phyloP scores from a whole-genome alignment of 2,888 invertebrate species.

The Hirtodrosophila histrioides region DNA sequence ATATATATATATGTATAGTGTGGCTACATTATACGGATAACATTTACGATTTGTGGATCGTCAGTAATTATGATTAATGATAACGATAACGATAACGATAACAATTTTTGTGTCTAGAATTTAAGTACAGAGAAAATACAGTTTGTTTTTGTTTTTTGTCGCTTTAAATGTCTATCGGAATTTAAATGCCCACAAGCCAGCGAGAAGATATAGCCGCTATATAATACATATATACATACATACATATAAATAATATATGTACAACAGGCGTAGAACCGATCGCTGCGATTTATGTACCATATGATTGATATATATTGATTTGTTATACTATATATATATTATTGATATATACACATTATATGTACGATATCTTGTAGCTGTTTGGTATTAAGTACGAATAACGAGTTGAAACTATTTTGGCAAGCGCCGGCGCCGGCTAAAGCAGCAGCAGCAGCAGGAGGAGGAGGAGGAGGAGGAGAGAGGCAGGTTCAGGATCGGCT shows the following conservation, averaged over 20 bases:
- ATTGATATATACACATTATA: slow-evolving; percentile 37
- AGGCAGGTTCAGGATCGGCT: slow-evolving; percentile 6
- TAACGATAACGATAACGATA: slow-evolving; percentile 53
- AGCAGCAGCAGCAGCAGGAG: slow-evolving; percentile 45
- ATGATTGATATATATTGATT: too few relatives aligned
- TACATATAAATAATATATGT: slow-evolving; percentile 37
- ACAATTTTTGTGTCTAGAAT: slow-evolving; percentile 49
- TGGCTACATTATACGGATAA: slow-evolving; percentile 41
- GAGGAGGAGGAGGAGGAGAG: not conserved
- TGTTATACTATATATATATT: slow-evolving; percentile 15
- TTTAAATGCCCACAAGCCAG: slow-evolving; percentile 53
- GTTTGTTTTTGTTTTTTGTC: slow-evolving; percentile 27
- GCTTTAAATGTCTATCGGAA: slow-evolving; percentile 41
- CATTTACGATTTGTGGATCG: slow-evolving; percentile 48
- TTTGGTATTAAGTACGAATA: slow-evolving; percentile 37
- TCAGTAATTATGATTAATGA: slow-evolving; percentile 72
- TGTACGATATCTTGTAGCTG: slow-evolving; percentile 60
- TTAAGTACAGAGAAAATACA: slow-evolving; percentile 38
- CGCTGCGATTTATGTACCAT: too few relatives aligned
- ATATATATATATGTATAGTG: slow-evolving; percentile 31
- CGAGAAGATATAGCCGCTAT: slow-evolving; percentile 59
- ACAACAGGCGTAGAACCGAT: slow-evolving; percentile 5
- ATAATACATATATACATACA: slow-evolving; percentile 10
- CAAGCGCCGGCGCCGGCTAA: slow-evolving; percentile 77
- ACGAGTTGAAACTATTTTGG: slow-evolving; percentile 46